Base-by-base conservation (phyloP, 2,797 vertebrate genomes). In the Enteromius argenteus region DNA sequence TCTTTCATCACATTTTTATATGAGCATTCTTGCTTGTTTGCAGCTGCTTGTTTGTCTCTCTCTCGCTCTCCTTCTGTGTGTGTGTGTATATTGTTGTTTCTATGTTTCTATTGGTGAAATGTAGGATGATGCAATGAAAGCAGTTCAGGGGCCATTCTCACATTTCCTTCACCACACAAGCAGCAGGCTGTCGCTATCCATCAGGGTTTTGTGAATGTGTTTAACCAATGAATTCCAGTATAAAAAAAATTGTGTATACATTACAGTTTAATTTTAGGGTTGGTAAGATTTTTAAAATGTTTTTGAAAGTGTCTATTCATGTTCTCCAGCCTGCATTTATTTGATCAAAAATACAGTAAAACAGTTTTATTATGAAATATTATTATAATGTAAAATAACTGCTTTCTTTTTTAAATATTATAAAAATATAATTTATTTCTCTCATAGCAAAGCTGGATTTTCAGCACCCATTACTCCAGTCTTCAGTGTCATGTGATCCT, bases 1-100 rank as follows among this genome's bases (percentile, higher is more conserved):
- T 86, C 87, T 86, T 46, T 86, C 85, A 32, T 27, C 83, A 1
- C 75, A 67, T 84, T 79, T 79, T 64, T 27, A 86, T 86, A 58
- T 39, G 42, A 78, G 74, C 62, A 82, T 83, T 87, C 64, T 81
- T 86, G 64, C 71, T 64, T 86, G 64, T 83, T 82, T 74, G 64
- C 81, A 71, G 37, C 75, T 78, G 75, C 30, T 32, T 78, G 46
- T 72, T 37, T 81, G 1, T 32, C 1, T 62, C 0, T 62, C 1
- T 60, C 23, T 27, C 9, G 5, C 56, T 13, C 23, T n/a, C 53
- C 21, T 5, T 11, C 19, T 49, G 4, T 35, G 32, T 15, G 21
- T 11, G 27, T 46, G 44, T 23, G 35, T 49, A 7, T 79, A 0
- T 44, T 44, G 53, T 81, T 71, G 42, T 44, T 11, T 44, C 3